Percentiles rank a stretch among this genome's conserved stretches.
Evolutionary conservation across 2,888 invertebrate species (phyloP).

Genomic region (Morinoia aosen): DNA sequence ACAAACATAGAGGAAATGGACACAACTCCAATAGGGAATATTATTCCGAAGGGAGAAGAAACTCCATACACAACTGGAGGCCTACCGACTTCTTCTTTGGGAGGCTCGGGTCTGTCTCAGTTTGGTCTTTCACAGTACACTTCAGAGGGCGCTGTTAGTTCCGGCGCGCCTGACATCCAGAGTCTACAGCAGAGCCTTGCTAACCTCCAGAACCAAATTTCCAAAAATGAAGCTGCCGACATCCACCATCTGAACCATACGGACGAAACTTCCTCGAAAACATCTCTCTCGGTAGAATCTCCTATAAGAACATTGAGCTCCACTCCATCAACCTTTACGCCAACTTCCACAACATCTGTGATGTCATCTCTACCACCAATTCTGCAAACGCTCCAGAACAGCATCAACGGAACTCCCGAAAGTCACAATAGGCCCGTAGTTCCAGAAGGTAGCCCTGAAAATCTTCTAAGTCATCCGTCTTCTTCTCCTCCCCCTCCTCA

Average conservation of each 20-base stretch:
- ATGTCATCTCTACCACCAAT: constrained; percentile 24
- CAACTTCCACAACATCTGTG: constrained; percentile 12
- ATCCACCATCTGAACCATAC: neutral
- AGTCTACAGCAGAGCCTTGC: constrained; percentile 46
- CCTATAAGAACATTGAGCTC: neutral
- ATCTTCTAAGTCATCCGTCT: neutral
- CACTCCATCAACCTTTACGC: neutral
- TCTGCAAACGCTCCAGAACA: constrained; percentile 43
- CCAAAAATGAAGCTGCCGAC: neutral
- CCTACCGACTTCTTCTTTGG: neutral
- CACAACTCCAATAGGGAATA: constrained; percentile 1
- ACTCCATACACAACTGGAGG: neutral
- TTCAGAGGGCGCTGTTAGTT: neutral
- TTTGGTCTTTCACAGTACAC: constrained; percentile 15
- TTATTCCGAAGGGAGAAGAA: neutral
- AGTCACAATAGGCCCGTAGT: no score
- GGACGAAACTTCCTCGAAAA: neutral
- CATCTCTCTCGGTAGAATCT: neutral
- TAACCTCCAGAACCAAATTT: neutral
- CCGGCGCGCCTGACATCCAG: constrained; percentile 2
- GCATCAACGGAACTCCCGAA: constrained; percentile 12
- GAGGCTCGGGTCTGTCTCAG: neutral
- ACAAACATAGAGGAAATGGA: neutral
- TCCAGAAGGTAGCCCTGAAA: no score
- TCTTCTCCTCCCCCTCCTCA: neutral